Conservation (phyloP, 2,797 vertebrate genomes). For the Ambastaia sidthimunki region DNA sequence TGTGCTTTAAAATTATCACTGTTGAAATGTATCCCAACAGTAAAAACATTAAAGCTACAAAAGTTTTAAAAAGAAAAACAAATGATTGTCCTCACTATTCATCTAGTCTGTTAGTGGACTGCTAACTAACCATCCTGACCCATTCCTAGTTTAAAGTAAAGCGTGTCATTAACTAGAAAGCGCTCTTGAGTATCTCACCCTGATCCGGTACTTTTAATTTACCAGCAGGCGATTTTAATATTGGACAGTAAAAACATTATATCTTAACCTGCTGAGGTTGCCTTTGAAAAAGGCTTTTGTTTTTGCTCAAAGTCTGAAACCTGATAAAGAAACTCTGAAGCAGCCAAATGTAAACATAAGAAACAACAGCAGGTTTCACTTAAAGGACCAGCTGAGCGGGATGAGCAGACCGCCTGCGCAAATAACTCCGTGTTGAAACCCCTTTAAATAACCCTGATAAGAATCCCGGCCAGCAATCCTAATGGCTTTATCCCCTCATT, state of each 20-base stretch:
- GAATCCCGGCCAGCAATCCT: constrained; percentile 17
- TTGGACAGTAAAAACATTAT: constrained; percentile 77
- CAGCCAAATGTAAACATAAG: constrained; percentile 66
- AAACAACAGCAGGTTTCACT: constrained; percentile 75
- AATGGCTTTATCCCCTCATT: constrained; percentile 18
- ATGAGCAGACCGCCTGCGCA: constrained; percentile 60
- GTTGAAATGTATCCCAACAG: too few relatives aligned
- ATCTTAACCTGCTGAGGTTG: constrained; percentile 77
- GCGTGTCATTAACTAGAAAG: not conserved
- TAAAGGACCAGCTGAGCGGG: constrained; percentile 63
- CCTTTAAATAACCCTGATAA: constrained; percentile 18
- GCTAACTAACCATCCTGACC: not conserved
- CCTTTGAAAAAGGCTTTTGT: constrained; percentile 76
- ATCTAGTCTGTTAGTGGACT: too few relatives aligned
- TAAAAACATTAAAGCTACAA: too few relatives aligned
- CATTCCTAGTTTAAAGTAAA: not conserved
- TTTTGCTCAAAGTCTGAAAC: constrained; percentile 79
- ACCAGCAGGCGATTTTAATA: constrained; percentile 79
- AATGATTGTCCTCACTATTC: too few relatives aligned
- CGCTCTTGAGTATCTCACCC: not conserved
- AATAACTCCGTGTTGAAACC: constrained; percentile 54
- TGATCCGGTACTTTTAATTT: constrained; percentile 59
- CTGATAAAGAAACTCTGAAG: constrained; percentile 70
- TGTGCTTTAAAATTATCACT: too few relatives aligned
- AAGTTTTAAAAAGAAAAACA: too few relatives aligned